phyloP scores from a whole-genome alignment of 2,888 invertebrate species.

The Nyleta sp. region DNA sequence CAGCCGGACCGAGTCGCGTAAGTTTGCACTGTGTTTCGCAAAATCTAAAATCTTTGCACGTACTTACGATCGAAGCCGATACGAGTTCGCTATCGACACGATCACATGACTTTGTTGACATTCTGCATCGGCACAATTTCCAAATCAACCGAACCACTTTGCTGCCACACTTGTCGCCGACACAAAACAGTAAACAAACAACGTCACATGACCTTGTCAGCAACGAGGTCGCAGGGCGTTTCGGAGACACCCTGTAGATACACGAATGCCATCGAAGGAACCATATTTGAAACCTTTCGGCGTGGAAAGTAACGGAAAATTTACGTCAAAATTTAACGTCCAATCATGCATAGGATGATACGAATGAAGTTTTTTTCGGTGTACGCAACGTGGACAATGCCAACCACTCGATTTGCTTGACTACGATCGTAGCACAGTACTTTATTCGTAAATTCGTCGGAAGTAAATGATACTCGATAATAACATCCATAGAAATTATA shows the following conservation, averaged over 20 bases:
- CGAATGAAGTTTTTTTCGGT: too few species aligned
- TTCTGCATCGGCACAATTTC: conserved; percentile 30
- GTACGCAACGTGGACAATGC: too few species aligned
- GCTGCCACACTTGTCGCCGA: too few species aligned
- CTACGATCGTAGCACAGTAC: too few species aligned
- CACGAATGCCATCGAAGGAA: conserved; percentile 47
- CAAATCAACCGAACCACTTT: conserved; percentile 13
- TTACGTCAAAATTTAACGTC: background rate
- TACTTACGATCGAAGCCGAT: conserved; percentile 41
- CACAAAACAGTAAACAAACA: conserved; percentile 45
- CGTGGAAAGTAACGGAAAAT: conserved; percentile 19
- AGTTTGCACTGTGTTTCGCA: background rate
- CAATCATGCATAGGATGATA: too few species aligned
- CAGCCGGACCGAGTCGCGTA: conserved; percentile 12
- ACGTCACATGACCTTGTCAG: conserved; percentile 33
- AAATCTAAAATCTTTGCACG: conserved; percentile 45
- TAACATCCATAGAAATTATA: too few species aligned
- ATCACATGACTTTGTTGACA: conserved; percentile 55
- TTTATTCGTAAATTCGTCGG: too few species aligned
- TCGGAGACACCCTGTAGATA: conserved; percentile 45
- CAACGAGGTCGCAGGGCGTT: conserved; percentile 34
- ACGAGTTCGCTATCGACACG: conserved; percentile 27
- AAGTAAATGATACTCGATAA: too few species aligned
- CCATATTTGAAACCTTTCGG: conserved; percentile 32
- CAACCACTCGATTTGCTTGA: too few species aligned